Base-by-base conservation (phyloP, 2,888 invertebrate species). In the Drosophila paucipuncta region DNA sequence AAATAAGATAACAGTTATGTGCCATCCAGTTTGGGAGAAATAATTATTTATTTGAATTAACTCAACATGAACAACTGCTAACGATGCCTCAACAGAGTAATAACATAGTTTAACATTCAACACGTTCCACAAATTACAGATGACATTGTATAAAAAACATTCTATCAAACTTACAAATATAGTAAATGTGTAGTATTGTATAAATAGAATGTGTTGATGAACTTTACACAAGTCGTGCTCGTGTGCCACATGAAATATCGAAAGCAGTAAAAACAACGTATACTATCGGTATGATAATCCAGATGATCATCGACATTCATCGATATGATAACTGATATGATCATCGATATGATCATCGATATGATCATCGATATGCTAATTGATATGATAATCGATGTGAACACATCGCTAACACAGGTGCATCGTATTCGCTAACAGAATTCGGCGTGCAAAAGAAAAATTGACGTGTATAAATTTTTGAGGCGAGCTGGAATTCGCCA, bases 381-480 rank as follows among this genome's bases (percentile, higher is more conserved):
- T 1, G 71, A 71, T 71, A 49, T 2, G 1, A 10, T 0, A 18
- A 67, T 59, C 50, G 53, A n/a, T 6, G 9, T 11, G 43, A 16
- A 22, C 25, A 41, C 80, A 69, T 31, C 73, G 2, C 61, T 73
- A 65, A 3, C 76, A 73, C 64, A 79, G 80, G 80, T 79, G 80
- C 68, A 79, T 79, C 66, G 78, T 79, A 71, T 78, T 78, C 68
- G 78, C 72, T 76, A 78, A 79, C 73, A 63, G 66, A 76, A 73
- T 79, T 75, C 78, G 76, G 76, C 78, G 80, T 72, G 73, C 72
- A 60, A 73, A 80, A 73, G 63, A 80, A 76, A 47, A 79, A 67
- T 60, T 80, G 47, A 53, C 11, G 6, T 16, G 4, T 6, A 31
- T 28, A 54, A 16, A 57, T 49, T 72, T 74, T 61, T 74, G 28